These are phyloP conservation scores for Orthosia gothica DNA, from an alignment of 2,888 invertebrate species.

Conservation along the genomic window DNA sequence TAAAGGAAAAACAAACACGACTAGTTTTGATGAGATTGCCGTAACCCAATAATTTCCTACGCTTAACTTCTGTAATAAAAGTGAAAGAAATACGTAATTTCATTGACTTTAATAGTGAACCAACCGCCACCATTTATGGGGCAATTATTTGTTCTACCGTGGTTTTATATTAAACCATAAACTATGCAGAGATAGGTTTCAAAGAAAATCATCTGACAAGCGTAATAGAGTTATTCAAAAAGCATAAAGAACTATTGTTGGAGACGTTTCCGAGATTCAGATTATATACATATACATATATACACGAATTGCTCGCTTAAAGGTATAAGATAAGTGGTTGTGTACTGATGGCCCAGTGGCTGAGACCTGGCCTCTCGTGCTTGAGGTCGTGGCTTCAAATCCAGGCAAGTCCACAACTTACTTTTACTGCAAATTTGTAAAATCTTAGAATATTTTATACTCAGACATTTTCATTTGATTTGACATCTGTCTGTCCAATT, in stretches of 20 bases:
- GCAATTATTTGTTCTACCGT: constrained; percentile 35
- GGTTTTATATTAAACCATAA: constrained; percentile 36
- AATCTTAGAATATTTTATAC: too few relatives aligned
- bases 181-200: constrained; percentile 24
- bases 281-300: too few relatives aligned
- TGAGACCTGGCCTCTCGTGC: too few relatives aligned
- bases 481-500: too few relatives aligned
- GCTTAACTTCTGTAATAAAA: constrained; percentile 48
- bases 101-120: constrained; percentile 43
- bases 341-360: too few relatives aligned
- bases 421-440: too few relatives aligned
- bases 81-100: constrained; percentile 48
- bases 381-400: too few relatives aligned
- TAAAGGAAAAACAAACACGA: constrained; percentile 3
- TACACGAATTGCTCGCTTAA: too few relatives aligned
- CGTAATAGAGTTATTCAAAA: neutral
- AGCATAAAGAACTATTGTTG: neutral
- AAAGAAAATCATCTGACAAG: constrained; percentile 1
- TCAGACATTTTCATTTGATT: too few relatives aligned
- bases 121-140: constrained; percentile 38
- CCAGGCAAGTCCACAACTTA: too few relatives aligned
- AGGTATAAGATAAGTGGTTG: too few relatives aligned
- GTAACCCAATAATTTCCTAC: constrained; percentile 36
- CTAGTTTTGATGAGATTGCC: constrained; percentile 21
- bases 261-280: too few relatives aligned